Conservation (phyloP, 2,113 vertebrate genomes). For the Archilochus colubris region DNA sequence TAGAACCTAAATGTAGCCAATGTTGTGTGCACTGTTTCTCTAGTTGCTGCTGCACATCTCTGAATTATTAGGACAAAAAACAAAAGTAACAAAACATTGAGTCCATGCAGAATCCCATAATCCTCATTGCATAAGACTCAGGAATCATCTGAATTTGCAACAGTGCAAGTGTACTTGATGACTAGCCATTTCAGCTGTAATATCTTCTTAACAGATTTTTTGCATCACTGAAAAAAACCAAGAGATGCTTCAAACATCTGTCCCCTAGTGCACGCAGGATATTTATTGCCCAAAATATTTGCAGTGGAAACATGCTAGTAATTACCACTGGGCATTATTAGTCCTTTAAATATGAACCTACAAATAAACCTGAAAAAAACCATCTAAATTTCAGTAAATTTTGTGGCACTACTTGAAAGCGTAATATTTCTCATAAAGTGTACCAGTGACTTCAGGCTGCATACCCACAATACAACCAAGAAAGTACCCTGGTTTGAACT, state of each 20-base stretch:
- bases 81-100: neutral
- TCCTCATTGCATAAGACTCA: neutral
- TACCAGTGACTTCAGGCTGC: neutral
- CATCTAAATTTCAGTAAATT: neutral
- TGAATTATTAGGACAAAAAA: neutral
- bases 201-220: neutral
- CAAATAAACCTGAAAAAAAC: neutral
- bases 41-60: neutral
- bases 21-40: neutral
- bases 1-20: neutral
- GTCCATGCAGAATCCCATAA: neutral
- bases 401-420: neutral
- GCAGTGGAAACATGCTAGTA: rapidly evolving
- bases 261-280: neutral
- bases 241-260: neutral
- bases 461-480: neutral
- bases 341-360: neutral
- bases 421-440: neutral
- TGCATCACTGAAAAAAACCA: neutral
- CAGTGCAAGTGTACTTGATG: neutral
- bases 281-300: neutral
- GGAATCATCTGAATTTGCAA: constrained; percentile 18
- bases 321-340: neutral
- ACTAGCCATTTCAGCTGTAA: neutral
- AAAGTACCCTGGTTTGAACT: neutral